Evolutionary conservation across 2,888 invertebrate genomes (phyloP).

Genomic region (Drosophila austrosaltans): DNA sequence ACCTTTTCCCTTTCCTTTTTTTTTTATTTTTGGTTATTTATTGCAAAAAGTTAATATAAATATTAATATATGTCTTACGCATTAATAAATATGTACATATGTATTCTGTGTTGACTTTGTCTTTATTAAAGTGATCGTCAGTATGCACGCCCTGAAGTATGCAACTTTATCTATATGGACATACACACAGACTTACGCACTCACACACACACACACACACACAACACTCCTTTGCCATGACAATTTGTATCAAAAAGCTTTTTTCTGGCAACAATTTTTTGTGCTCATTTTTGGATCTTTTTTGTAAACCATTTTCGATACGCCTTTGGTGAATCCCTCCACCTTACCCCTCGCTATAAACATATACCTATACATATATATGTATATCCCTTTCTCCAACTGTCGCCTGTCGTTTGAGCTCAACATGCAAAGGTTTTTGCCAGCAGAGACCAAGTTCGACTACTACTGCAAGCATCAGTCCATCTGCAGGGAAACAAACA

Average conservation of each 20-base stretch:
- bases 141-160: conserved; percentile 24
- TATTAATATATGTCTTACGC: not conserved
- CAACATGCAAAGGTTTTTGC: conserved; percentile 15
- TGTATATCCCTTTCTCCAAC: not conserved
- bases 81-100: not conserved
- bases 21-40: not conserved
- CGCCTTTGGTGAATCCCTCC: conserved; percentile 16
- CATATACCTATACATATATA: not conserved
- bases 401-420: conserved; percentile 10
- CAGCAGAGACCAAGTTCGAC: conserved; percentile 27
- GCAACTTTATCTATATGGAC: conserved; percentile 7
- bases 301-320: conserved; percentile 41
- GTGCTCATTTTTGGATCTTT: conserved; percentile 25
- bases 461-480: conserved; percentile 24
- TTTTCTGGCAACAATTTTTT: conserved; percentile 9
- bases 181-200: not conserved
- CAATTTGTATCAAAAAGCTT: conserved; percentile 36
- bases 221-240: conserved; percentile 18
- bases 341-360: conserved; percentile 17
- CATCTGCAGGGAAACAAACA: conserved; percentile 31
- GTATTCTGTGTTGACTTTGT: conserved; percentile 3
- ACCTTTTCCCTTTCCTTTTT: not conserved
- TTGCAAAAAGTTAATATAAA: not conserved
- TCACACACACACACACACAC: not conserved
- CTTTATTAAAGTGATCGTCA: conserved; percentile 4